Conservation (phyloP, 2,888 invertebrate genomes). For the Acanthosepion pharaonis region DNA sequence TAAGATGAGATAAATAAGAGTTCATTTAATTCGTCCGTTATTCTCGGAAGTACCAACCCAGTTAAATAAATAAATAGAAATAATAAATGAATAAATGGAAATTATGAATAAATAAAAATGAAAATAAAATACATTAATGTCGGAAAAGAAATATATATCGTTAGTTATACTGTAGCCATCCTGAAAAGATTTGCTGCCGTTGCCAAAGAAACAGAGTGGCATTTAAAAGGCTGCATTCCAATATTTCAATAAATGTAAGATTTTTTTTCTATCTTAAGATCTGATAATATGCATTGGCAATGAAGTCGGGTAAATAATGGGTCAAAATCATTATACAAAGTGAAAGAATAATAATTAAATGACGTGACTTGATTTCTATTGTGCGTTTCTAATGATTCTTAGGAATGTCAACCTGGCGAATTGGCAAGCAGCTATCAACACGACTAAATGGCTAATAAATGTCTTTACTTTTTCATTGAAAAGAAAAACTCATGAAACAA, state of each 20-base stretch:
- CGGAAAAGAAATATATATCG: too few relatives aligned
- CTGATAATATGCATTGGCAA: not conserved
- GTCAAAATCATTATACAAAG: conserved; percentile 4
- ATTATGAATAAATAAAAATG: too few relatives aligned
- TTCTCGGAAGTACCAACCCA: not conserved
- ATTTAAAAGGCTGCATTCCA: conserved; percentile 14
- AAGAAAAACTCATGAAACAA: not conserved
- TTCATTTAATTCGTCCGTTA: not conserved
- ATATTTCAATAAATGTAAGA: not conserved
- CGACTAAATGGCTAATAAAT: not conserved
- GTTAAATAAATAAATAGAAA: not conserved
- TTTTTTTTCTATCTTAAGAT: not conserved
- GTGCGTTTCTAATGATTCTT: not conserved
- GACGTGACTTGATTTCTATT: not conserved
- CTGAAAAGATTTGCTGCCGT: not conserved
- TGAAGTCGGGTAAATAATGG: not conserved
- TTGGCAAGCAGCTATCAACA: not conserved
- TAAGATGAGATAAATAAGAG: not conserved
- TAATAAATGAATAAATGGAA: not conserved
- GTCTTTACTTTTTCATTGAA: not conserved
- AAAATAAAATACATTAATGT: too few relatives aligned
- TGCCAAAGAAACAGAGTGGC: too few relatives aligned
- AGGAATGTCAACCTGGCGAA: conserved; percentile 33
- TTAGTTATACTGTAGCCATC: not conserved
- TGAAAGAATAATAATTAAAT: not conserved